Conservation (phyloP, 1,140 invertebrate species). For the Diabrotica undecimpunctata region DNA sequence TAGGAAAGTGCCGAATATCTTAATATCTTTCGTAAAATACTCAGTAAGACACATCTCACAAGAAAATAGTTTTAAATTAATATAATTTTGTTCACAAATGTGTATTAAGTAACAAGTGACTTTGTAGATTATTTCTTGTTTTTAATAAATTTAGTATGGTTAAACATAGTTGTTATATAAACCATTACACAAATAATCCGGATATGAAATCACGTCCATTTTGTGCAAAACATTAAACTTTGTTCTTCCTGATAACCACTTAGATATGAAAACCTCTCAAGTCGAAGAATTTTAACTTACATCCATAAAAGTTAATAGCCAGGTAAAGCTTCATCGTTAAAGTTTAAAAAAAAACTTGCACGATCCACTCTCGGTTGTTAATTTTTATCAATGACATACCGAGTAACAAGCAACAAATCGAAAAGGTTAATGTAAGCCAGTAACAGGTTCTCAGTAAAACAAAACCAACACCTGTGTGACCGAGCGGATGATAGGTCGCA, state of each 20-base stretch:
- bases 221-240: too few species aligned
- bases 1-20: too few species aligned
- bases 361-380: background rate
- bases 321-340: constrained; percentile 2
- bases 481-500: constrained; percentile 4
- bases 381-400: constrained; percentile 12
- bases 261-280: background rate
- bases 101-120: too few species aligned
- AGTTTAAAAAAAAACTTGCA: background rate
- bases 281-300: background rate
- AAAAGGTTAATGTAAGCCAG: constrained; percentile 13
- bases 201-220: too few species aligned
- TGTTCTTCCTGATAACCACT: background rate
- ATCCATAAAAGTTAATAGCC: background rate
- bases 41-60: too few species aligned
- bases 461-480: constrained; percentile 12
- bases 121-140: too few species aligned
- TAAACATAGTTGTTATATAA: too few species aligned
- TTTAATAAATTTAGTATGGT: too few species aligned
- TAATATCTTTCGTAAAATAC: too few species aligned
- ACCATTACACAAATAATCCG: too few species aligned
- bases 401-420: background rate
- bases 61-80: too few species aligned
- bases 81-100: too few species aligned
- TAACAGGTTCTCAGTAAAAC: constrained; percentile 8